Conservation (phyloP, 2,888 invertebrate genomes). For the Nymphalis urticae region DNA sequence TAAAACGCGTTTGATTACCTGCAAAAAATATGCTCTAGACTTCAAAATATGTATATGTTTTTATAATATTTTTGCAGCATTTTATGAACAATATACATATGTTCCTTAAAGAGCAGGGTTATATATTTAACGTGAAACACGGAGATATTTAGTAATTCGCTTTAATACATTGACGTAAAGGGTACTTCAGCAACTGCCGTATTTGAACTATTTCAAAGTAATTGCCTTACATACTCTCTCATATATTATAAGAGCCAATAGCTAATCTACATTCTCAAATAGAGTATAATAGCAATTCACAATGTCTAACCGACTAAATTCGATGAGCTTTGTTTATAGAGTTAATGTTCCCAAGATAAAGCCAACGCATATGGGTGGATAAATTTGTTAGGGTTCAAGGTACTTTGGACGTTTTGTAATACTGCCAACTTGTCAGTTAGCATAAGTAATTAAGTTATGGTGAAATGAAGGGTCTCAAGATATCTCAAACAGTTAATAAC, state of each 20-base stretch:
- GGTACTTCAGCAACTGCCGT: slow-evolving; percentile 60
- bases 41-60: no score
- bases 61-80: no score
- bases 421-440: slow-evolving; percentile 62
- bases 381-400: slow-evolving; percentile 41
- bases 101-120: no score
- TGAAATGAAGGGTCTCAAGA: slow-evolving; percentile 71
- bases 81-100: no score
- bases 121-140: no score
- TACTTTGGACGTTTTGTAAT: slow-evolving; percentile 41
- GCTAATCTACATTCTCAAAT: slow-evolving; percentile 77
- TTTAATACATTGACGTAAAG: slow-evolving; percentile 44
- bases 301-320: slow-evolving; percentile 50
- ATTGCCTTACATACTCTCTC: slow-evolving; percentile 65
- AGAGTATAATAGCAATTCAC: slow-evolving; percentile 61
- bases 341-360: slow-evolving; percentile 15
- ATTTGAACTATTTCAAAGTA: slow-evolving; percentile 70
- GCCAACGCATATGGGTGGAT: slow-evolving; percentile 13
- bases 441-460: slow-evolving; percentile 75
- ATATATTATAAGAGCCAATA: slow-evolving; percentile 66
- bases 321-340: slow-evolving; percentile 51
- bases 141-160: slow-evolving; percentile 40
- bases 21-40: no score
- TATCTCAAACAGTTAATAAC: slow-evolving; percentile 73
- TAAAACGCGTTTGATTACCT: no score